Percentiles rank a stretch among this genome's conserved stretches.
These are phyloP conservation scores for Myrmecophaga tridactyla DNA, from an alignment of 2,113 vertebrate species.

Conservation along the genomic window DNA sequence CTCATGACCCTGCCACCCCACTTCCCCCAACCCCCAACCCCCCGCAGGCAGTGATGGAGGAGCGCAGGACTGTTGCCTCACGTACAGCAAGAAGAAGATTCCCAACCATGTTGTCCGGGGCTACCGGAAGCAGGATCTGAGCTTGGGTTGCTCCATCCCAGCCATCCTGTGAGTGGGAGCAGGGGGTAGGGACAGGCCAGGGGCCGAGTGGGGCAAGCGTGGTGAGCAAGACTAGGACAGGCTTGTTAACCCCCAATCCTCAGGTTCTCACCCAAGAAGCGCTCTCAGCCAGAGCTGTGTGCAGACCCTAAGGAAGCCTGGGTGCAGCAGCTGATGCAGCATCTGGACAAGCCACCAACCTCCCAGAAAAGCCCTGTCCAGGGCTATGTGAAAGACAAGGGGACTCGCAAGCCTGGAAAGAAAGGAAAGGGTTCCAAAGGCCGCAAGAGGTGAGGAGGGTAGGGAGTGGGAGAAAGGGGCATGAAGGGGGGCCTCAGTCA, in stretches of 20 bases:
- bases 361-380: not conserved
- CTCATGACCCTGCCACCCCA: not conserved
- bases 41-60: conserved; percentile 76
- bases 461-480: not conserved
- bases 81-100: conserved; percentile 47
- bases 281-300: conserved; percentile 64
- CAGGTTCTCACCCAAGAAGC: conserved; percentile 70
- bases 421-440: conserved; percentile 64
- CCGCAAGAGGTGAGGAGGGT: conserved; percentile 63
- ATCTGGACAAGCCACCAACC: conserved; percentile 21
- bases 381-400: conserved; percentile 49
- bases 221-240: not conserved
- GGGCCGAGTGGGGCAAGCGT: not conserved
- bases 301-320: conserved; percentile 64
- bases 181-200: not conserved
- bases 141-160: conserved; percentile 57
- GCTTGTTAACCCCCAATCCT: not conserved
- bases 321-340: conserved; percentile 67
- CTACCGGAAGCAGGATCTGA: conserved; percentile 72
- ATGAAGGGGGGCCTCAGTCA: accelerated
- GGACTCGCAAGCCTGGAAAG: conserved; percentile 14
- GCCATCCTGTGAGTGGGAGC: conserved; percentile 79
- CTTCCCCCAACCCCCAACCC: too few species aligned
- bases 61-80: conserved; percentile 80
- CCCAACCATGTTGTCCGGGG: accelerated